Conservation (phyloP, 1,140 invertebrate species). For the Cyrtorhinus lividipennis region DNA sequence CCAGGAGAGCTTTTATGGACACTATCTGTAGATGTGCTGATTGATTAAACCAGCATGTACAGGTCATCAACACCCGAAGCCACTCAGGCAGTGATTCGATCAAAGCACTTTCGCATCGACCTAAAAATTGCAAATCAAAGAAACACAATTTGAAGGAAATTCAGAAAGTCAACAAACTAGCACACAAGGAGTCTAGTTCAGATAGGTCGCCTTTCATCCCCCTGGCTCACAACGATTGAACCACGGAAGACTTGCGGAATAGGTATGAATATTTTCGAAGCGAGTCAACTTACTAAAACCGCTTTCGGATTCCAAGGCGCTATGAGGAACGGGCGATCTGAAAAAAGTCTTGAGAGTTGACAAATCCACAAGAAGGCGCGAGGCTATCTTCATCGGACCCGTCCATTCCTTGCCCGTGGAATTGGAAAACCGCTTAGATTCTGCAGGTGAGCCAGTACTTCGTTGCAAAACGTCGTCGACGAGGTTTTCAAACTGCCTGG, state of each 20-base stretch:
- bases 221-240: background rate
- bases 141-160: too few species aligned
- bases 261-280: background rate
- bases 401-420: conserved; percentile 31
- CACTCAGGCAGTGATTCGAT: conserved; percentile 45
- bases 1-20: conserved; percentile 56
- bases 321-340: conserved; percentile 15
- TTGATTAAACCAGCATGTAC: conserved; percentile 46
- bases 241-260: background rate
- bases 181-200: too few species aligned
- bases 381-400: conserved; percentile 44
- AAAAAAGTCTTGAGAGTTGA: conserved; percentile 60
- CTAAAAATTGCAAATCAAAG: too few species aligned
- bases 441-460: background rate
- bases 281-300: background rate
- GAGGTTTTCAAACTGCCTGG: conserved; percentile 28
- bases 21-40: conserved; percentile 42
- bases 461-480: conserved; percentile 19
- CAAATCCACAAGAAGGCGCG: conserved; percentile 59
- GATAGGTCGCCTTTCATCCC: too few species aligned
- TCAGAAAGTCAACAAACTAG: too few species aligned
- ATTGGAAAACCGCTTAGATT: background rate
- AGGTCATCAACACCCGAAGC: conserved; percentile 54
- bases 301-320: conserved; percentile 18
- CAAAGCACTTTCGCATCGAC: conserved; percentile 11